Percentiles rank a stretch among this genome's conserved stretches.
Conservation (phyloP, 1,140 invertebrate species). For the Triops longicaudatus region DNA sequence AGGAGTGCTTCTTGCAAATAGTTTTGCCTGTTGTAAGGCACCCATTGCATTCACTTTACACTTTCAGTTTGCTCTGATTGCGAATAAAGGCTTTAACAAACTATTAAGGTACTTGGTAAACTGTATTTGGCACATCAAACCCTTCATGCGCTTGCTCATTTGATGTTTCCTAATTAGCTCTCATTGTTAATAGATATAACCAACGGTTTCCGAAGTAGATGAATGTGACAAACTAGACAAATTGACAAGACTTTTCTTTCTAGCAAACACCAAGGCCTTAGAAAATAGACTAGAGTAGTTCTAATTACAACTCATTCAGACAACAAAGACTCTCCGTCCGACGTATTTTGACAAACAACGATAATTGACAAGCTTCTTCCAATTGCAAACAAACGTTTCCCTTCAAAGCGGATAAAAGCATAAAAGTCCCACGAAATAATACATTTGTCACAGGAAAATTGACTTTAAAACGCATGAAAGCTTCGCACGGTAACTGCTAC, state of each 20-base stretch:
- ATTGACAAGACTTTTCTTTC: neutral
- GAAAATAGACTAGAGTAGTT: too few relatives aligned
- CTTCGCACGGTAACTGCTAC: too few relatives aligned
- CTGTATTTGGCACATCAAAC: neutral
- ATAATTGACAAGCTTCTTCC: too few relatives aligned
- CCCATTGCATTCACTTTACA: neutral
- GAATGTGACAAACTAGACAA: neutral
- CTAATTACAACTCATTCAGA: too few relatives aligned
- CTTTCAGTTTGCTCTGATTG: neutral
- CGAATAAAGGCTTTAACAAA: neutral
- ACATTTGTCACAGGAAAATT: too few relatives aligned
- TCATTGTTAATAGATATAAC: neutral
- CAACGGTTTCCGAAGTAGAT: neutral
- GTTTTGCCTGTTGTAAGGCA: neutral
- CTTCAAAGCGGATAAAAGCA: too few relatives aligned
- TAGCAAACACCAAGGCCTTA: too few relatives aligned
- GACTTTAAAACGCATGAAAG: too few relatives aligned
- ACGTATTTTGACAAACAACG: too few relatives aligned
- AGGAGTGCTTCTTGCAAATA: constrained; percentile 23
- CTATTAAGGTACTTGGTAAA: neutral
- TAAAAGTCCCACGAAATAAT: too few relatives aligned
- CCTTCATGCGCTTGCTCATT: neutral
- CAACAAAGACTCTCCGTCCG: too few relatives aligned
- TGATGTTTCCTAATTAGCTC: neutral
- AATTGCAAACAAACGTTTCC: too few relatives aligned